These are phyloP conservation scores for Gerris buenoi DNA, from an alignment of 1,140 invertebrate genomes.

Conservation along the genomic window DNA sequence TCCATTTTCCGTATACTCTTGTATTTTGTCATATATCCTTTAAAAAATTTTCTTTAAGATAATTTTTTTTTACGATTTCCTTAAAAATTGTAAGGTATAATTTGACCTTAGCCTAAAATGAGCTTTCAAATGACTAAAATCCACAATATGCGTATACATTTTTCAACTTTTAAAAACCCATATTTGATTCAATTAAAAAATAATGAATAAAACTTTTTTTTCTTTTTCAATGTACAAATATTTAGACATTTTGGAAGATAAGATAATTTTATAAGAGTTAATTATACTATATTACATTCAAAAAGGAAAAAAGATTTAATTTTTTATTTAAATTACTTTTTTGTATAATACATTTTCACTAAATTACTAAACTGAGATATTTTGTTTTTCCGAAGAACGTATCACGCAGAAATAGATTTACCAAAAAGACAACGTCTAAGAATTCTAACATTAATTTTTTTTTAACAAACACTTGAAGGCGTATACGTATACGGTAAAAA, in stretches of 20 bases:
- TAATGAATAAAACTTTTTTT: too few species aligned
- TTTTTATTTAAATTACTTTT: too few species aligned
- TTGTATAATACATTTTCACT: too few species aligned
- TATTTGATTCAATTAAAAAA: too few species aligned
- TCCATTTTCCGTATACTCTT: background rate
- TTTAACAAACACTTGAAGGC: background rate
- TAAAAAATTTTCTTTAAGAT: background rate
- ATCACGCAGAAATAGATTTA: background rate
- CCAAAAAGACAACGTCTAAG: background rate
- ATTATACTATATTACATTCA: too few species aligned
- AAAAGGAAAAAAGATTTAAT: too few species aligned
- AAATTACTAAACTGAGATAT: too few species aligned
- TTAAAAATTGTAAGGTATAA: background rate
- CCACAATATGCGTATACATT: background rate
- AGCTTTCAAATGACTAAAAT: background rate
- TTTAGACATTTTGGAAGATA: too few species aligned
- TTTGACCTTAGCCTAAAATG: background rate
- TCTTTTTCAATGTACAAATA: too few species aligned
- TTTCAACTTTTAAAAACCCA: too few species aligned
- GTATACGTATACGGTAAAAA: constrained; percentile 21
- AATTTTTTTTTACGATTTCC: background rate
- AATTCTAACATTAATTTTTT: background rate
- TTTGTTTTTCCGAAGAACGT: background rate
- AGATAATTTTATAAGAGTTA: too few species aligned
- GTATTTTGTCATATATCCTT: background rate